phyloP scores from a whole-genome alignment of 2,797 vertebrate genomes.

The Meriones psammophilus region DNA sequence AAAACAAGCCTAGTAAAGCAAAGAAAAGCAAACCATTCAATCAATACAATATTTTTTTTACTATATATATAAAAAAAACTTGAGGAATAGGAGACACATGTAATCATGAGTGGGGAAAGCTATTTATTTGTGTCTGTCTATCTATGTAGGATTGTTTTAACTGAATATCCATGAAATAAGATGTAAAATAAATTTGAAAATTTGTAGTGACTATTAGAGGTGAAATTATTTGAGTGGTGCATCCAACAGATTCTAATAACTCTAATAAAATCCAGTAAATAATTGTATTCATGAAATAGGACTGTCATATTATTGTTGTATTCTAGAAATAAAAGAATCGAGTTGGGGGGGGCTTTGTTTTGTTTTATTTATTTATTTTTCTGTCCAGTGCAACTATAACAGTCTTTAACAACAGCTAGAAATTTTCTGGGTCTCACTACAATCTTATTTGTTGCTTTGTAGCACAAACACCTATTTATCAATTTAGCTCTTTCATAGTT shows the following conservation, averaged over 20 bases:
- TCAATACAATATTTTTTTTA: neutral
- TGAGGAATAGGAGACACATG: neutral
- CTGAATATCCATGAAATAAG: neutral
- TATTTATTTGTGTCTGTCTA: neutral
- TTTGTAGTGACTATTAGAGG: neutral
- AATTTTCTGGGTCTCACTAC: neutral
- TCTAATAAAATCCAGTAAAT: neutral
- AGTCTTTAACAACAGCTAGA: neutral
- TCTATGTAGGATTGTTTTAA: neutral
- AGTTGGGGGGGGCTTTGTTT: neutral
- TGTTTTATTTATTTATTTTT: too few relatives aligned
- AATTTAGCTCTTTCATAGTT: neutral
- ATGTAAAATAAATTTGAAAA: neutral
- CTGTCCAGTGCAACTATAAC: too few relatives aligned
- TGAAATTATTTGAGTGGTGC: neutral
- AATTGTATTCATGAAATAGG: neutral
- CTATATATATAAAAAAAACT: neutral
- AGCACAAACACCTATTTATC: neutral
- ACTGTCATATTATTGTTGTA: neutral
- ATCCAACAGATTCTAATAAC: neutral
- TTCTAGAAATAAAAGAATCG: neutral
- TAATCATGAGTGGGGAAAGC: neutral
- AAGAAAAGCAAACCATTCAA: conserved; percentile 5
- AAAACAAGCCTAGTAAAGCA: neutral
- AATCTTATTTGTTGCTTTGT: neutral